These are phyloP conservation scores for Telmatherina bonti DNA, from an alignment of 2,797 vertebrate species.

Conservation along the genomic window DNA sequence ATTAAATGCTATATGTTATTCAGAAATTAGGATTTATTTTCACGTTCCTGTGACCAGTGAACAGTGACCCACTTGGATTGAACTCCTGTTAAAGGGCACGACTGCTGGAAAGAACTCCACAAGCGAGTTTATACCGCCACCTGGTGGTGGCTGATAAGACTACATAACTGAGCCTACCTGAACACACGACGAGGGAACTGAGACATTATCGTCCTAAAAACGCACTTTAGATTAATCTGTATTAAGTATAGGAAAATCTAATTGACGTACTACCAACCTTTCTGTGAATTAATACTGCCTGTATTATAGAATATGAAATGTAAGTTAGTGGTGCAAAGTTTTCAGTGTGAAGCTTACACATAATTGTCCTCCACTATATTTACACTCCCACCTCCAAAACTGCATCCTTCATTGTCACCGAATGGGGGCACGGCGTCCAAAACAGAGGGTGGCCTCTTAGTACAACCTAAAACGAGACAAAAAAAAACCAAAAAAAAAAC, in stretches of 20 bases:
- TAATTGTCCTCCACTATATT: neutral
- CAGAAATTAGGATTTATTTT: neutral
- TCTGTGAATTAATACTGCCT: neutral
- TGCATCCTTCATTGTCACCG: neutral
- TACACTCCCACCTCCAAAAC: neutral
- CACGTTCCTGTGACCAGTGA: slow-evolving; percentile 10
- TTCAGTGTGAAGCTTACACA: neutral
- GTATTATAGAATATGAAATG: neutral
- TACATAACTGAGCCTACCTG: neutral
- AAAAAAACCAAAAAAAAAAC: neutral
- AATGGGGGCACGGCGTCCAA: neutral
- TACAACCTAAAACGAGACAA: slow-evolving; percentile 1
- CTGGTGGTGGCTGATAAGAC: slow-evolving; percentile 38
- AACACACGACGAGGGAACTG: neutral
- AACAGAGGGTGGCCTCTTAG: slow-evolving; percentile 18
- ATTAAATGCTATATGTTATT: neutral
- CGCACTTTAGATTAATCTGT: neutral
- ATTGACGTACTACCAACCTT: neutral
- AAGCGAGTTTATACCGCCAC: slow-evolving; percentile 36
- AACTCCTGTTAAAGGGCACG: neutral
- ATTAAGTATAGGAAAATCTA: neutral
- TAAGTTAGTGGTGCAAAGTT: neutral
- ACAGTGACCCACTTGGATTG: neutral
- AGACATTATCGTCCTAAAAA: neutral
- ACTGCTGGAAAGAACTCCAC: neutral